Conservation (phyloP, 2,113 vertebrate genomes). For the Terrapene triunguis region DNA sequence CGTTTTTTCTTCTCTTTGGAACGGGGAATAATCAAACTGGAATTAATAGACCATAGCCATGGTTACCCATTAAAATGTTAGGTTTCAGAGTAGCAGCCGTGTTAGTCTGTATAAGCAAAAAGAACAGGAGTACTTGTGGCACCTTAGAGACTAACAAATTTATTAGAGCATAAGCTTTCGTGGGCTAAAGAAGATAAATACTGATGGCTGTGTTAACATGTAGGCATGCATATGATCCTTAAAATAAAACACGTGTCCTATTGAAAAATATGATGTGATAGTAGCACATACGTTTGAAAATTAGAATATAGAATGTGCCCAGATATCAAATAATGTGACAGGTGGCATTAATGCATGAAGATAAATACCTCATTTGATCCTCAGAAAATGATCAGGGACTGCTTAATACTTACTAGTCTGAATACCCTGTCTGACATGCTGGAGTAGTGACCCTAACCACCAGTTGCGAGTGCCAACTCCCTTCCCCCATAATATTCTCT, state of each 20-base stretch:
- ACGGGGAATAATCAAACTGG: neutral
- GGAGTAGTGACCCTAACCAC: rapidly evolving
- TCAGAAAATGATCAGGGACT: neutral
- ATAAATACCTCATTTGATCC: neutral
- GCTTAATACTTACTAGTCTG: neutral
- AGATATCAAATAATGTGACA: neutral
- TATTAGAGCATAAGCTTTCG: too few relatives aligned
- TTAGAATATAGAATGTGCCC: neutral
- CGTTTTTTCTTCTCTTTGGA: neutral
- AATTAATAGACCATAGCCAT: neutral
- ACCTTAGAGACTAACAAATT: too few relatives aligned
- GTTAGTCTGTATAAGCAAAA: too few relatives aligned
- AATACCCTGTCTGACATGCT: rapidly evolving
- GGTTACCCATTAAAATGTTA: neutral
- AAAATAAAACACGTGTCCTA: rapidly evolving
- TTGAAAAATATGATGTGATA: neutral
- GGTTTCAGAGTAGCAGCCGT: too few relatives aligned
- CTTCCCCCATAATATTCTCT: neutral
- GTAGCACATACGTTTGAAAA: neutral
- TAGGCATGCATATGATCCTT: neutral
- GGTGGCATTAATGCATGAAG: neutral
- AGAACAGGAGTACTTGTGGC: too few relatives aligned
- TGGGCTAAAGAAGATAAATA: neutral
- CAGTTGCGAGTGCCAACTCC: rapidly evolving
- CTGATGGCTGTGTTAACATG: neutral